Conservation (phyloP, 2,888 invertebrate genomes). For the Drosophila antonietae region DNA sequence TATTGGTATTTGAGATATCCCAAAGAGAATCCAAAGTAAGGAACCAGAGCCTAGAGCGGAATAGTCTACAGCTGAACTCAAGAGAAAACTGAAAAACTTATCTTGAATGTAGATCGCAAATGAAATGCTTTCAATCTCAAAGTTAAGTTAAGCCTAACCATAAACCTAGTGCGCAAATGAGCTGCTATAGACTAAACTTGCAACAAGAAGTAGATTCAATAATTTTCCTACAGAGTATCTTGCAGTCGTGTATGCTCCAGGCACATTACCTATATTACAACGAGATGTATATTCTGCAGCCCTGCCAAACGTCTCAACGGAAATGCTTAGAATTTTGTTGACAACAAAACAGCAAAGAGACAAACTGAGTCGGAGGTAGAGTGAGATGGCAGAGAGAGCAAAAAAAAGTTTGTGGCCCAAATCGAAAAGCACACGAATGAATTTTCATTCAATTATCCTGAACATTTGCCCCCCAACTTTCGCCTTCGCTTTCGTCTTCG, state of each 20-base stretch:
- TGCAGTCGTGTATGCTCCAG: background rate
- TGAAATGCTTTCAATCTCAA: no score
- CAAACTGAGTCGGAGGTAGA: background rate
- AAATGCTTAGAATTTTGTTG: slow-evolving; percentile 65
- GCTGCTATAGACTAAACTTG: no score
- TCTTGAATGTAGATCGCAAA: background rate
- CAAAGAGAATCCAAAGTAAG: background rate
- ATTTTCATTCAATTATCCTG: slow-evolving; percentile 78
- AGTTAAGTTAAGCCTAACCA: no score
- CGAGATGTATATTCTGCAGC: slow-evolving; percentile 73
- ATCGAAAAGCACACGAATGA: slow-evolving; percentile 79
- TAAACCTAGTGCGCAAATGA: no score
- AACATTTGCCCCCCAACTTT: slow-evolving; percentile 56
- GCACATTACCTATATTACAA: slow-evolving; percentile 27
- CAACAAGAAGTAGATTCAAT: no score
- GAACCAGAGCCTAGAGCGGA: background rate
- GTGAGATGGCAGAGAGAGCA: no score
- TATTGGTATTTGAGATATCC: background rate
- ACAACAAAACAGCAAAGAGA: slow-evolving; percentile 42
- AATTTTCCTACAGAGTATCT: background rate
- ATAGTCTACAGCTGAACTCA: no score
- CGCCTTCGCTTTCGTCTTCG: background rate
- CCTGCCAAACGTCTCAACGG: slow-evolving; percentile 19
- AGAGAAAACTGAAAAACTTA: no score
- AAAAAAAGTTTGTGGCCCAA: slow-evolving; percentile 49